Conservation (phyloP, 2,797 vertebrate genomes). For the Ctenopoma kingsleyae region DNA sequence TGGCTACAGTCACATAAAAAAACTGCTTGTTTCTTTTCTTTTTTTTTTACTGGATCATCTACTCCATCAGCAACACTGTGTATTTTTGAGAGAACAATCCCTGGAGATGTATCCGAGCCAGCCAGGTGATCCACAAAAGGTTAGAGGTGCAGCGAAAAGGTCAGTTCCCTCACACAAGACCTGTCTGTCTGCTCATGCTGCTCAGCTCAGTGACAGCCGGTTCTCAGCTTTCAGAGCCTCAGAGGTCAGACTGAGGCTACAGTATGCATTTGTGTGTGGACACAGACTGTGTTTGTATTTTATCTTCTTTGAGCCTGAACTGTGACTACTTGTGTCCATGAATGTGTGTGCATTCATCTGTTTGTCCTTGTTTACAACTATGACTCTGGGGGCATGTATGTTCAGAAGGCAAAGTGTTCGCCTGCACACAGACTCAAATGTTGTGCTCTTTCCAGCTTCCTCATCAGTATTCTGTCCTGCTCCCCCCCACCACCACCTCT, state of each 20-base stretch:
- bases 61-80: constrained; percentile 15
- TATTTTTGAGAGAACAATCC: constrained; percentile 37
- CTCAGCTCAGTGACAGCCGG: constrained; percentile 42
- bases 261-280: constrained; percentile 12
- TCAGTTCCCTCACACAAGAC: constrained; percentile 35
- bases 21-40: neutral
- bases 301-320: constrained; percentile 7
- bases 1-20: constrained; percentile 1
- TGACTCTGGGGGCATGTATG: constrained; percentile 13
- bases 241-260: constrained; percentile 24
- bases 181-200: constrained; percentile 17
- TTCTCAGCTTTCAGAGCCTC: constrained; percentile 20
- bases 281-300: constrained; percentile 13
- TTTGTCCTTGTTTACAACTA: constrained; percentile 17
- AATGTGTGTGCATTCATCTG: neutral
- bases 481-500: constrained; percentile 33
- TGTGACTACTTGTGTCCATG: neutral
- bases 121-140: constrained; percentile 56
- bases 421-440: neutral
- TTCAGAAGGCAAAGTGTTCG: constrained; percentile 11
- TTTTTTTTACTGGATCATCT: neutral
- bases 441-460: constrained; percentile 25
- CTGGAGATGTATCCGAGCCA: constrained; percentile 31
- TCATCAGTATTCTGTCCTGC: constrained; percentile 69
- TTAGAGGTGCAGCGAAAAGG: constrained; percentile 49